Conservation (phyloP, 23 tunicate genomes). For the Ascidia mentula region DNA sequence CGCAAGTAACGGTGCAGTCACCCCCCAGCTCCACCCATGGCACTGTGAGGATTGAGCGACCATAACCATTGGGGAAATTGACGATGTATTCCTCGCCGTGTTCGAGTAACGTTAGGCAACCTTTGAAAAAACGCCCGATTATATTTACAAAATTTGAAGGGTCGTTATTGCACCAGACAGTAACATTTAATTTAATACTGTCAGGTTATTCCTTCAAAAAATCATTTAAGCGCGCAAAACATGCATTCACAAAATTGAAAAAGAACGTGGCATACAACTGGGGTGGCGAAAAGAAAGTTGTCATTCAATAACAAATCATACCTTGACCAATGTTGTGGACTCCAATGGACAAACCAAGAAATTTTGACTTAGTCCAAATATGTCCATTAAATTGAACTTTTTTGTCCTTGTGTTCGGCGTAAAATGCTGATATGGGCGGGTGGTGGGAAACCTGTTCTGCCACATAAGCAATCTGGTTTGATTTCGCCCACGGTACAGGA, state of each 20-base stretch:
- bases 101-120: constrained; percentile 73
- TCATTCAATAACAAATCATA: too few relatives aligned
- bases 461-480: constrained; percentile 64
- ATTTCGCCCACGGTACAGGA: constrained; percentile 91
- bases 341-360: constrained; percentile 91
- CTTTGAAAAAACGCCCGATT: too few relatives aligned
- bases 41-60: constrained; percentile 90
- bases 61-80: constrained; percentile 93
- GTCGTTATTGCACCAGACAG: too few relatives aligned
- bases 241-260: too few relatives aligned
- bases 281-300: too few relatives aligned
- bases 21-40: constrained; percentile 99
- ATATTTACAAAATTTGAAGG: too few relatives aligned
- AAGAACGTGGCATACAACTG: too few relatives aligned
- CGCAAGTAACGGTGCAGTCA: constrained; percentile 87
- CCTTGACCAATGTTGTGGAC: constrained; percentile 97
- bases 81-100: constrained; percentile 75
- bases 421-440: constrained; percentile 96
- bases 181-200: neutral
- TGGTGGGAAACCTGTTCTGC: constrained; percentile 99
- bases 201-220: too few relatives aligned
- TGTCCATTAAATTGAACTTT: constrained; percentile 90
- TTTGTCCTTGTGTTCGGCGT: constrained; percentile 84
- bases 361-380: constrained; percentile 97
- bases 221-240: too few relatives aligned